Conservation (phyloP, 1,140 invertebrate genomes). For the Aphelenchoides fujianensis region DNA sequence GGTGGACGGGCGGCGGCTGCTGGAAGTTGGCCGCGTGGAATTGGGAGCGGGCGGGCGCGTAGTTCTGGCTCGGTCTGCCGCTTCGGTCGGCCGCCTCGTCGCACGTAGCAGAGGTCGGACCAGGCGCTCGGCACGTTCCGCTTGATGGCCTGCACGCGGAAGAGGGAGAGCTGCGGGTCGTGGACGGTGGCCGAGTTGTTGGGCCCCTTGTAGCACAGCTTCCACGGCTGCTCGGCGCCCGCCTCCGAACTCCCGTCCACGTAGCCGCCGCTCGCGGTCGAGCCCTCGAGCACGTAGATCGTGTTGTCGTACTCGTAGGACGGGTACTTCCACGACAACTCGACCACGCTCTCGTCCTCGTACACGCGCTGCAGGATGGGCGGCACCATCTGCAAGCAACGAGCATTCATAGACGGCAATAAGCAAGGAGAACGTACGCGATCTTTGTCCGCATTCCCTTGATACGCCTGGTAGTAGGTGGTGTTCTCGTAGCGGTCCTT, state of each 20-base stretch:
- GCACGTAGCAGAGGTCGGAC: neutral
- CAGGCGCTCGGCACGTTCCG: constrained; percentile 8
- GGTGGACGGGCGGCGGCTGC: neutral
- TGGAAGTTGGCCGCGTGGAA: neutral
- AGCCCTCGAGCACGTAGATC: constrained; percentile 29
- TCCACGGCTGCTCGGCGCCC: constrained; percentile 22
- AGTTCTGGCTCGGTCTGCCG: neutral
- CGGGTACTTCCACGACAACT: constrained; percentile 30
- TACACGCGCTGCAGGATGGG: constrained; percentile 14
- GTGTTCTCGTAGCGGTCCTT: constrained; percentile 34
- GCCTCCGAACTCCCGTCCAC: constrained; percentile 17
- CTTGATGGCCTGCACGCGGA: constrained; percentile 49
- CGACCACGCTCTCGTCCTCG: constrained; percentile 26
- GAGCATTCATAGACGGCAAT: neutral
- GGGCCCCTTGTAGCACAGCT: constrained; percentile 42
- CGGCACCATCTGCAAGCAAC: neutral
- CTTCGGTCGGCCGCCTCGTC: neutral
- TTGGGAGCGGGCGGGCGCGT: neutral
- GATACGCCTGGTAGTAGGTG: constrained; percentile 22
- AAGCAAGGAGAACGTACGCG: neutral
- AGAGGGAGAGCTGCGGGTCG: constrained; percentile 29
- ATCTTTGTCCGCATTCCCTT: neutral
- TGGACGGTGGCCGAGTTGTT: constrained; percentile 22
- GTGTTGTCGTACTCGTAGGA: constrained; percentile 27
- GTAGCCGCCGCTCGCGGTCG: constrained; percentile 22